phyloP scores from a whole-genome alignment of 2,888 invertebrate species.

The Embidobia sp. region DNA sequence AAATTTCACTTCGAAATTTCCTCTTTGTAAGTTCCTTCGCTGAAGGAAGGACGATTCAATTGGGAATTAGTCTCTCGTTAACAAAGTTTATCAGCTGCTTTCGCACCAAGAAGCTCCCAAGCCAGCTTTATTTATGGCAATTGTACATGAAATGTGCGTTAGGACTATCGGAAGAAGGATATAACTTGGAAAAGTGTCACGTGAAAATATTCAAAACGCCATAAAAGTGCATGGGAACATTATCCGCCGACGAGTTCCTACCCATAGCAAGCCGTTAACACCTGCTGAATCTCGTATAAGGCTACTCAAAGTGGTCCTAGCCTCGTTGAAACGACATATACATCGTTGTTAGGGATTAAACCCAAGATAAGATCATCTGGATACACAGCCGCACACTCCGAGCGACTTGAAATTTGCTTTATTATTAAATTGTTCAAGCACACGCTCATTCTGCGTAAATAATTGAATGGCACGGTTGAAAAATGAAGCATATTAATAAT shows the following conservation, averaged over 20 bases:
- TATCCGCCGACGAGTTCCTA: conserved; percentile 24
- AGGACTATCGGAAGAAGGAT: conserved; percentile 42
- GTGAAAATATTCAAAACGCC: conserved; percentile 55
- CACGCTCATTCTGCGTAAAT: conserved; percentile 11
- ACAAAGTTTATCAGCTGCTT: conserved; percentile 66
- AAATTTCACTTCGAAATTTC: conserved; percentile 58
- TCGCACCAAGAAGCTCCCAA: conserved; percentile 59
- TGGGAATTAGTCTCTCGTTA: conserved; percentile 67
- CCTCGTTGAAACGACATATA: conserved; percentile 45
- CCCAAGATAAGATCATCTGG: conserved; percentile 50
- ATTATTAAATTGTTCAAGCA: conserved; percentile 37
- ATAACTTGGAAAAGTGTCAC: conserved; percentile 36
- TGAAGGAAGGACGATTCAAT: conserved; percentile 63
- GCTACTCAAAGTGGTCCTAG: conserved; percentile 32
- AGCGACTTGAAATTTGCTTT: conserved; percentile 35
- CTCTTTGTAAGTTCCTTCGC: conserved; percentile 47
- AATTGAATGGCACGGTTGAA: conserved; percentile 16
- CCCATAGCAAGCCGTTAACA: conserved; percentile 54
- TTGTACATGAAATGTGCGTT: conserved; percentile 63
- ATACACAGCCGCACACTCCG: conserved; percentile 33
- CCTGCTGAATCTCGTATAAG: conserved; percentile 62
- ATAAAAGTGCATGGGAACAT: conserved; percentile 54
- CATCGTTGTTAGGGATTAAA: conserved; percentile 53
- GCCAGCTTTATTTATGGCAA: conserved; percentile 63
- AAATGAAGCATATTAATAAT: conserved; percentile 30